phyloP scores from a whole-genome alignment of 1,140 invertebrate genomes.

The Ips nitidus region DNA sequence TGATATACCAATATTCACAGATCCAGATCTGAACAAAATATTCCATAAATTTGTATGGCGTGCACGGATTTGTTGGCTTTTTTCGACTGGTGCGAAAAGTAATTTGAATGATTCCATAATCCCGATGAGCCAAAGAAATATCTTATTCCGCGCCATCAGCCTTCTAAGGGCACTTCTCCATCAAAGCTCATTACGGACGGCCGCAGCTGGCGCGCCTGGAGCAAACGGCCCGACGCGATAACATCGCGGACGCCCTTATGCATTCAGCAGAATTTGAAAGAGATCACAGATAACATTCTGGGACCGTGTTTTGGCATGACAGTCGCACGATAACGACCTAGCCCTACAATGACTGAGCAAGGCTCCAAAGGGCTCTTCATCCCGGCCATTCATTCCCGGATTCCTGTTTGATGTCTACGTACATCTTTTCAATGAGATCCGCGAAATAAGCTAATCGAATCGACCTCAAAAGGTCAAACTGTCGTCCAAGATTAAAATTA shows the following conservation, averaged over 20 bases:
- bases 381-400: constrained; percentile 33
- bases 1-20: too few species aligned
- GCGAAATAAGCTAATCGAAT: constrained; percentile 34
- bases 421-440: constrained; percentile 28
- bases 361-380: constrained; percentile 42
- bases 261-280: constrained; percentile 55
- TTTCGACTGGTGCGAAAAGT: constrained; percentile 10
- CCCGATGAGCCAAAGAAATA: constrained; percentile 5
- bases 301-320: constrained; percentile 55
- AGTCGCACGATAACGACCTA: constrained; percentile 52
- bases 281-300: constrained; percentile 54
- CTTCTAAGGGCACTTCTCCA: constrained; percentile 25
- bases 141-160: constrained; percentile 30
- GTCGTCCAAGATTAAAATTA: constrained; percentile 17
- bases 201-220: constrained; percentile 52
- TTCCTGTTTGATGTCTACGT: constrained; percentile 38
- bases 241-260: constrained; percentile 52
- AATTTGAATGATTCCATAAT: constrained; percentile 7
- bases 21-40: too few species aligned
- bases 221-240: constrained; percentile 47
- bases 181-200: constrained; percentile 33
- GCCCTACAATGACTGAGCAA: constrained; percentile 46
- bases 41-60: too few species aligned
- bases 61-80: too few species aligned
- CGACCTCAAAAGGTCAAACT: constrained; percentile 33